Evolutionary conservation across 2,888 invertebrate species (phyloP).

Genomic region (Drosophila tripunctata): DNA sequence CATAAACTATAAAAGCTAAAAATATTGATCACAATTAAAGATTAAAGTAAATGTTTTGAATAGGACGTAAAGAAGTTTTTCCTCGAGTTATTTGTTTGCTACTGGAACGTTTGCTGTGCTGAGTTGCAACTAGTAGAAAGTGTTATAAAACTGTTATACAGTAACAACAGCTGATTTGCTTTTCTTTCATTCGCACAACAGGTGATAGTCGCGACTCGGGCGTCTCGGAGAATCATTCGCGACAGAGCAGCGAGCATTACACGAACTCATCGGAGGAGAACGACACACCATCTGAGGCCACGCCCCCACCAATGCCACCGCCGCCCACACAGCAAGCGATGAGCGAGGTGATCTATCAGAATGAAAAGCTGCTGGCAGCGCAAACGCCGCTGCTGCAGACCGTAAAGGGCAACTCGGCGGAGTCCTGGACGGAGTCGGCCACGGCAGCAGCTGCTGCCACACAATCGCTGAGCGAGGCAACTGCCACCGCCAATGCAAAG

Average conservation of each 20-base stretch:
- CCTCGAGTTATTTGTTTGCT: not conserved
- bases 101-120: not conserved
- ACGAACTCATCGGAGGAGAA: conserved; percentile 90
- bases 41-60: not conserved
- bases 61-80: not conserved
- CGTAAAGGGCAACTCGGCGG: conserved; percentile 80
- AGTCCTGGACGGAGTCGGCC: conserved; percentile 82
- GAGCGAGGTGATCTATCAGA: conserved; percentile 74
- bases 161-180: not conserved
- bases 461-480: conserved; percentile 84
- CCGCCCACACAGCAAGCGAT: conserved; percentile 35
- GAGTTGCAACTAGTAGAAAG: too few species aligned
- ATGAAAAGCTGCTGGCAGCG: conserved; percentile 70
- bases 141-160: conserved; percentile 1
- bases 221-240: conserved; percentile 90
- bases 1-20: too few species aligned
- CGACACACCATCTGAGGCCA: conserved; percentile 83
- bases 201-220: conserved; percentile 92
- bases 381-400: conserved; percentile 79
- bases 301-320: conserved; percentile 67
- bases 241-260: conserved; percentile 92
- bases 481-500: conserved; percentile 84
- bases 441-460: conserved; percentile 81
- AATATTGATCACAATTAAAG: not conserved
- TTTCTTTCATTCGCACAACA: too few species aligned